A percentile compares a stretch with the other conserved stretches of the same genome.
These are phyloP conservation scores for Nemurella pictetii DNA, from an alignment of 2,888 invertebrate species.

Conservation along the genomic window DNA sequence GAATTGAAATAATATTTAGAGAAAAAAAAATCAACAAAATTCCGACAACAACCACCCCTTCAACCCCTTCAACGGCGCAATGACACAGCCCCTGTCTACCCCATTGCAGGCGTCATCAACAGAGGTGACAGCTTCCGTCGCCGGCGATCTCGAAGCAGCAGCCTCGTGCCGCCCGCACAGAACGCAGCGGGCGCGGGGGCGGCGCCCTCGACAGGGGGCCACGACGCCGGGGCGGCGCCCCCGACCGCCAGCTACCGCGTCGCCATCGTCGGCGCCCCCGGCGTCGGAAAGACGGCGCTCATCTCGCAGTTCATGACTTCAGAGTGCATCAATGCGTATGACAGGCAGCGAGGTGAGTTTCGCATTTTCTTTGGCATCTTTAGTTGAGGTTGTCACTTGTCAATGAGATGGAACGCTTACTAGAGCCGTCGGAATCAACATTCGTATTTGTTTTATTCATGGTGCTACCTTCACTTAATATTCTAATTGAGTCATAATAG, in stretches of 20 bases:
- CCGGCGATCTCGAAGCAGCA: constrained; percentile 80
- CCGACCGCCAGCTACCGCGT: constrained; percentile 61
- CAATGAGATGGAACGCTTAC: no score
- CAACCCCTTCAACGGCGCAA: no score
- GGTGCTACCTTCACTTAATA: no score
- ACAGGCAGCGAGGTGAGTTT: constrained; percentile 78
- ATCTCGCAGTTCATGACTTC: constrained; percentile 90
- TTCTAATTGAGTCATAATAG: no score
- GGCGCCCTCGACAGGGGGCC: constrained; percentile 46
- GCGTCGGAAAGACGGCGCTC: constrained; percentile 83
- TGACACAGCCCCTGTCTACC: background rate
- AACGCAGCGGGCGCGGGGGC: constrained; percentile 42
- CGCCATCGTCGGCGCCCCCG: constrained; percentile 76
- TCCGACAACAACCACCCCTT: no score
- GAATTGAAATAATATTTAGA: no score
- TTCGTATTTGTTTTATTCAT: no score
- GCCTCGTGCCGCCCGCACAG: constrained; percentile 63
- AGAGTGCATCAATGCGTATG: constrained; percentile 92
- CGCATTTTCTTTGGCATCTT: no score
- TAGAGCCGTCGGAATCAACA: no score
- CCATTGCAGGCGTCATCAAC: constrained; percentile 85
- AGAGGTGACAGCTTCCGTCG: constrained; percentile 90
- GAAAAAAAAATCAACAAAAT: no score
- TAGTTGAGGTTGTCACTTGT: no score
- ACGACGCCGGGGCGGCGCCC: constrained; percentile 32